phyloP scores from a whole-genome alignment of 1,140 invertebrate genomes.

The Temnothorax nylanderi region DNA sequence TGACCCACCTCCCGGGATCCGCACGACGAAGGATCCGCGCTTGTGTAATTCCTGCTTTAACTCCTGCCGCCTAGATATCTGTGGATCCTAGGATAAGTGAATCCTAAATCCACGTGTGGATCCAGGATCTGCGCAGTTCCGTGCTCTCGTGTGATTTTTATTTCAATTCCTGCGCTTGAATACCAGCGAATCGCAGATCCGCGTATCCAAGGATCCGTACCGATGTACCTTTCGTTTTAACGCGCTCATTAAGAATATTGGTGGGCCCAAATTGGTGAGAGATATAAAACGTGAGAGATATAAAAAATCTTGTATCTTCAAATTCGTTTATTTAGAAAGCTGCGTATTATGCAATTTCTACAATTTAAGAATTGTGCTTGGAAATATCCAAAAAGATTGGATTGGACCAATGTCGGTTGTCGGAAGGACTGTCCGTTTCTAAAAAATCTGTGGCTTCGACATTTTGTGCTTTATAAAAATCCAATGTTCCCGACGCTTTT shows the following conservation, averaged over 20 bases:
- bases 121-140: not conserved
- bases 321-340: not conserved
- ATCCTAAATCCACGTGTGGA: constrained; percentile 43
- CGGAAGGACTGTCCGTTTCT: not conserved
- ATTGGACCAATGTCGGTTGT: not conserved
- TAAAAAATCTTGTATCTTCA: not conserved
- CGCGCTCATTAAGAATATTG: not conserved
- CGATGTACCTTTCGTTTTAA: not conserved
- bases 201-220: not conserved
- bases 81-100: constrained; percentile 26
- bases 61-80: not conserved
- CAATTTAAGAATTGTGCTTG: not conserved
- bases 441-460: not conserved
- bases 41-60: constrained; percentile 48
- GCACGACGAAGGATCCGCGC: constrained; percentile 9
- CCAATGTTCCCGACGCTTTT: not conserved
- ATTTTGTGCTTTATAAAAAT: not conserved
- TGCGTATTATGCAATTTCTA: not conserved
- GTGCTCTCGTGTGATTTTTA: not conserved
- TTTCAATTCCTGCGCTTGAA: not conserved
- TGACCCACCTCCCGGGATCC: constrained; percentile 11
- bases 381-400: not conserved
- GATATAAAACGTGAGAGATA: not conserved
- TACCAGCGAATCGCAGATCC: not conserved
- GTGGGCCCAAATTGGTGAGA: not conserved